Evolutionary conservation across 2,797 vertebrate species (phyloP), one percentile per base, ranked within the genome.

Genomic region (Jordanella pulchra): DNA sequence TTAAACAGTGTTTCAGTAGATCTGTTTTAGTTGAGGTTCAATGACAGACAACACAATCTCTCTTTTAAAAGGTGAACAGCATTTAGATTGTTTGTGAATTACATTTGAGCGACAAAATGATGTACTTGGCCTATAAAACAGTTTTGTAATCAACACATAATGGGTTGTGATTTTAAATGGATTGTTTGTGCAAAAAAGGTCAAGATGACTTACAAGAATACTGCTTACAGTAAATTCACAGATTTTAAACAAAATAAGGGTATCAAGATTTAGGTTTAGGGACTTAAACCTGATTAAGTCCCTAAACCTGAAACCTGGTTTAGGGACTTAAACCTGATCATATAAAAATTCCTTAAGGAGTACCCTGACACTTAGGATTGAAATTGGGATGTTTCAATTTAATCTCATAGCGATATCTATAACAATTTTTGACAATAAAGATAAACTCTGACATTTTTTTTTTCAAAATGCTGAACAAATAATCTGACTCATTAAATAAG

Each of bases 401-500:
- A 32, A 58, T 9, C 3, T 21, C 11, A 11, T 35, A 18, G 32
- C 6, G 30, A 25, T 25, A 63, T 63, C 60, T 1, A 25, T 23
- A 12, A 9, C 2, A 21, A 23, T 3, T n/a, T n/a, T 61, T 60
- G 18, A 58, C 17, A 15, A 15, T 0, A 12, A 35, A 35, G 18
- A 60, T 35, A 13, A 60, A 32, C 2, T 60, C 21, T 39, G 53
- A 13, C 67, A 76, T 82, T 82, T 86, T 64, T 61, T 61, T 61
- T 68, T 67, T 45, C 0, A 75, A 73, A 84, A 83, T 80, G 80
- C 83, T 30, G 65, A 76, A 89, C 80, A 86, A 71, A 48, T 65
- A 67, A 83, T 69, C 84, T 67, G 78, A 84, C 76, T 70, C 65
- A 70, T 73, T 71, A 84, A 86, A 78, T 58, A 80, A 81, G 76